Percentiles rank a stretch among this genome's conserved stretches.
phyloP scores from a whole-genome alignment of 2,888 invertebrate genomes.

The Nomada flava region DNA sequence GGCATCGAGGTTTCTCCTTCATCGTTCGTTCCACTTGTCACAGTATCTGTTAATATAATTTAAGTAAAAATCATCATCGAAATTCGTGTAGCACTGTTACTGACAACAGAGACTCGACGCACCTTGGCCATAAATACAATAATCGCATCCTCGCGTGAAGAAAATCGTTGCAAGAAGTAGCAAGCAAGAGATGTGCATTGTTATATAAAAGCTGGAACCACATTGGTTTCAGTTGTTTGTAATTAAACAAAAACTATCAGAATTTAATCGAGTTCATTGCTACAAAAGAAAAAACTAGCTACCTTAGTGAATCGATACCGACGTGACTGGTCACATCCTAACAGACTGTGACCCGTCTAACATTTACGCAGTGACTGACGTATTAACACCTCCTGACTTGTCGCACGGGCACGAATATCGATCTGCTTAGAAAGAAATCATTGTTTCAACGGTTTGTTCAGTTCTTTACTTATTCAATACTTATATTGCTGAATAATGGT shows the following conservation, averaged over 20 bases:
- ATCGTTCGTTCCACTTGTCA: not conserved
- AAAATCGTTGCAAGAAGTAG: constrained; percentile 4
- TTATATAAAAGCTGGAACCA: not conserved
- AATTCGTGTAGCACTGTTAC: too few relatives aligned
- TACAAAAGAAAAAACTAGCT: not conserved
- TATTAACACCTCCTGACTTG: constrained; percentile 3
- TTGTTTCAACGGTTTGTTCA: not conserved
- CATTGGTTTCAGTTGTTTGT: not conserved
- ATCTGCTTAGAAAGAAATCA: not conserved
- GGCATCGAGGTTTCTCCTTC: constrained; percentile 37
- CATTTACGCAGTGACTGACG: constrained; percentile 14
- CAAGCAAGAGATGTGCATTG: constrained; percentile 6
- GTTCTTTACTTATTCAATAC: too few relatives aligned
- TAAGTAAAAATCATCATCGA: not conserved
- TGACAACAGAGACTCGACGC: too few relatives aligned
- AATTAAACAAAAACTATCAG: not conserved
- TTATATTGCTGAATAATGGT: too few relatives aligned
- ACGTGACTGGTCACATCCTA: constrained; percentile 29
- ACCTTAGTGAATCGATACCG: constrained; percentile 41
- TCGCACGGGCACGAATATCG: not conserved
- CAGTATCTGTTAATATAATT: not conserved
- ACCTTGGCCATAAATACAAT: constrained; percentile 22
- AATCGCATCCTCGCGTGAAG: not conserved
- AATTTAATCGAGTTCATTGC: not conserved
- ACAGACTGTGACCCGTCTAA: constrained; percentile 31